phyloP scores from a whole-genome alignment of 2,113 vertebrate species.

The Oncorhynchus clarkii region DNA sequence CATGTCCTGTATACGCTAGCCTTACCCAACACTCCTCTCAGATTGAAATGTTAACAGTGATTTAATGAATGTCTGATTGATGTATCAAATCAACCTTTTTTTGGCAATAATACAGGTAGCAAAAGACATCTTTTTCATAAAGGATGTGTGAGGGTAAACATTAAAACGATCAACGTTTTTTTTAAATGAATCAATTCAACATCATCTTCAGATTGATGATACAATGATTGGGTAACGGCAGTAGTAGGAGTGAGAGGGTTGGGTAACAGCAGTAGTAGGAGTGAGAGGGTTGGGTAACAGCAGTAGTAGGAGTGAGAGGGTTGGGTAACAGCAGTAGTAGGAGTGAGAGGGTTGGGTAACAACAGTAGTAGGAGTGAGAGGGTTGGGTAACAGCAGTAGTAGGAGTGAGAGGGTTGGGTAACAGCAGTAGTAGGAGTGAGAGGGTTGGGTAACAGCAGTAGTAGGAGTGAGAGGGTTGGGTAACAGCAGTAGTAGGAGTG shows the following conservation, averaged over 20 bases:
- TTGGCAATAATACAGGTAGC: no score
- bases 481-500: no score
- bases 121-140: neutral
- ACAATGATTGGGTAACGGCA: neutral
- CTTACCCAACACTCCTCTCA: neutral
- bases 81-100: neutral
- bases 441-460: neutral
- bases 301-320: neutral
- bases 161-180: neutral
- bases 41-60: neutral
- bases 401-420: neutral
- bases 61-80: neutral
- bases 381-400: neutral
- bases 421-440: neutral
- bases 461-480: neutral
- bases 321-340: neutral
- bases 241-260: neutral
- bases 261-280: neutral
- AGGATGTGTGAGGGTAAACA: neutral
- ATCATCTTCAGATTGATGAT: neutral
- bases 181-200: neutral
- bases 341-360: neutral
- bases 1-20: neutral
- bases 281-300: neutral
- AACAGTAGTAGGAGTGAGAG: neutral